Evolutionary conservation across 1,140 invertebrate genomes (phyloP), one percentile per base, ranked within the genome.

Genomic region (Caenorhabditis brenneri): DNA sequence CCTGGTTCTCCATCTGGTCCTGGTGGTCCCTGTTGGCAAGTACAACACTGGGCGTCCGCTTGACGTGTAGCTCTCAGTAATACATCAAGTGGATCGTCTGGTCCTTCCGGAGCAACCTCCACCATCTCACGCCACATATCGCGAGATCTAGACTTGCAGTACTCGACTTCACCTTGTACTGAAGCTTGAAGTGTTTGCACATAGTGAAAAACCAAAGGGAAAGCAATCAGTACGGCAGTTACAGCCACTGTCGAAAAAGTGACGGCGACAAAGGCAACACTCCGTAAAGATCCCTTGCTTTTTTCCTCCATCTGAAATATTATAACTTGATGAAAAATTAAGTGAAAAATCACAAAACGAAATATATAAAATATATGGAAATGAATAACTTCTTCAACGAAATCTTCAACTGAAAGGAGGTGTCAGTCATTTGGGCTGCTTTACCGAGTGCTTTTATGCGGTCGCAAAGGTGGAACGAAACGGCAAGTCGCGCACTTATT

Each of bases 41-140:
- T 90, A 80, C 89, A 90, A 53, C 89, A 90, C 31, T 91, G 58
- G 29, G 88, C 83, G 31, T 90, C 89, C 22, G 87, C 87, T 42
- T 88, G 88, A 88, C 88, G 88, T 12, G 88, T 82, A n/a, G 83
- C 85, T 84, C 86, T 90, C n/a, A 60, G 55, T 22, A 87, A 79
- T 51, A 88, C 51, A 58, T 79, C 90, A n/a, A 79, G 79, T n/a
- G 86, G 22, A 55, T 86, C 86, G 39, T 83, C 79, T 29, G 53
- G 24, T 10, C 79, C 84, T 42, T 87, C 82, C 9, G 89, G 82
- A 24, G 86, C 88, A 22, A 90, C 87, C 24, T 90, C 89, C 22
- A 90, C 83, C 90, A 90, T 91, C 83, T 91, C 86, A 9, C 84
- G 74, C 89, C 89, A 90, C 89, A 90, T 91, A 65, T 90, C 90